Base-by-base conservation (phyloP, 2,113 vertebrate genomes). In the Channa maculata region DNA sequence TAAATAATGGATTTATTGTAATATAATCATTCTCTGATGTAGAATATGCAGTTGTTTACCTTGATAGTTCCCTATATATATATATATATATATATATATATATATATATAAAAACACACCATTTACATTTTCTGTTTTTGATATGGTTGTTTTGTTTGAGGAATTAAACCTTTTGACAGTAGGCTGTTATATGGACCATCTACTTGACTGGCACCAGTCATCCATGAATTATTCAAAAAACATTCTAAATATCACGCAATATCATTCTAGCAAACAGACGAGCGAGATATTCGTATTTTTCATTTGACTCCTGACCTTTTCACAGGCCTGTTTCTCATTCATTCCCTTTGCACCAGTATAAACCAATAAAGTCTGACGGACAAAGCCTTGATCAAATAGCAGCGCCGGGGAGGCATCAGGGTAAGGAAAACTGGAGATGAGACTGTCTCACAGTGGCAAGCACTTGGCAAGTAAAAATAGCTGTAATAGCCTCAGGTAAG, bases 281-380 rank as follows among this genome's bases (percentile, higher is more conserved):
- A 82, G 63, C 45, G 64, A 80, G 66, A 90, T 85, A 89, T 91
- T 92, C 83, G 86, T 88, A 90, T 91, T 84, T 88, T 78, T 86
- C 81, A 84, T 80, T 91, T 88, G 86, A 91, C 89, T 87, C 77
- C 72, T 91, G 93, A 92, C 92, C 93, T 93, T 93, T 88, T 91
- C 80, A 60, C 81, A 41, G 68, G 65, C 67, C 77, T 85, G 84
- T 79, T 89, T 90, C 89, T 86, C 84, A 86, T 90, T 90, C 81
- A 88, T 85, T 86, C 85, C 67, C 75, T 44, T 60, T 53, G 79
- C 90, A 84, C 85, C 86, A 39, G 87, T 84, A 88, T 86, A 89
- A 89, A 87, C 91, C 90, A 89, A 90, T 91, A 87, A 88, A 86
- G 78, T 67, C 71, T 70, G 86, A 92, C 61, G 84, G 85, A 90